Evolutionary conservation across 2,113 vertebrate genomes (phyloP), one percentile per base, ranked within the genome.

Genomic region (Climacteris rufus): DNA sequence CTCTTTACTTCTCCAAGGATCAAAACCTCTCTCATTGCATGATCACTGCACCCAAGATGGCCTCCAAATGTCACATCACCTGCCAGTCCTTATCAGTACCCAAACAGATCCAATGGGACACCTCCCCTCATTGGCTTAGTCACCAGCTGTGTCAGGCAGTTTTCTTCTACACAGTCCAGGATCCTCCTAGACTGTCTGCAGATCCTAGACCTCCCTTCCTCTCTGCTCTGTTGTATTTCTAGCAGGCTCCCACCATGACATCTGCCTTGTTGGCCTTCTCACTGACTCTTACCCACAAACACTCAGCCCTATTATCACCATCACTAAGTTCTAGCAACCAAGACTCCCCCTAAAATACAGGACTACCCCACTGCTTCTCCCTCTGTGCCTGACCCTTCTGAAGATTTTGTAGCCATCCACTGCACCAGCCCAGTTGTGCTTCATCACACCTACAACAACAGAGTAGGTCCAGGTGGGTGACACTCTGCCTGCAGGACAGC

Each of bases 401-500:
- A 65, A 33, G 56, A 19, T 15, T 54, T 76, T n/a, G 10, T 39
- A 63, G 9, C 11, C 52, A 60, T 8, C 24, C 76, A 20, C 0
- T 18, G 17, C n/a, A 74, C 30, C 33, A 3, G 19, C 35, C 22
- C 37, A 27, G 37, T 2, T 69, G 54, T 37, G 44, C 39, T 56
- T 44, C 60, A 11, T 39, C 37, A 24, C 39, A 45, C 6, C 39
- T 61, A 0, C 0, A 10, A 16, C 33, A 68, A 1, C 12, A 6
- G 21, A 20, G 11, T 5, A 9, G 31, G 22, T 15, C 30, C 56
- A 33, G 23, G 11, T 0, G 4, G 33, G 45, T 77, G 72, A 33
- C n/a, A 11, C n/a, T 27, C 44, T 80, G 25, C 17, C 45, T 3
- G 1, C 44, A 35, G 47, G 47, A 71, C 21, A 40, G 16, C 52